Percentiles rank a stretch among this genome's conserved stretches.
phyloP scores from a whole-genome alignment of 2,113 vertebrate genomes.

The Gorsachius goisagi region DNA sequence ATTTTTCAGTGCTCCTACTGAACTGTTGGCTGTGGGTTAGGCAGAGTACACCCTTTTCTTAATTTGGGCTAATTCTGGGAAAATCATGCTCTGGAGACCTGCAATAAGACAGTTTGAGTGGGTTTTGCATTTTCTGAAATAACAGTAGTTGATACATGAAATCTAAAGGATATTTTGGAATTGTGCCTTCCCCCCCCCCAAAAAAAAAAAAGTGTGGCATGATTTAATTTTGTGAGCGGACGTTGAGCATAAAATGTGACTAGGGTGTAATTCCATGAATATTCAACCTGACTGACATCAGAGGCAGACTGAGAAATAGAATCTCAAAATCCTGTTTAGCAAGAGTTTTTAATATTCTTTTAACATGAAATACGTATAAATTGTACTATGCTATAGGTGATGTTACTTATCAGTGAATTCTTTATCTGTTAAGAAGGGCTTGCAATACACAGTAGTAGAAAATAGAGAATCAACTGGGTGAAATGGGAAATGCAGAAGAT shows the following conservation, averaged over 20 bases:
- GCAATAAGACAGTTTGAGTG: neutral
- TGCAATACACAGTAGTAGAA: fast-evolving
- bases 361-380: neutral
- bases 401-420: neutral
- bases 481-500: neutral
- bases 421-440: neutral
- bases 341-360: neutral
- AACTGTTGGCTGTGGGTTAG: neutral
- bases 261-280: neutral
- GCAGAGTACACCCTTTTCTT: neutral
- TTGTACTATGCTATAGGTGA: neutral
- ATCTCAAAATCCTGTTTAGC: neutral
- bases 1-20: neutral
- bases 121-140: neutral
- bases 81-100: neutral
- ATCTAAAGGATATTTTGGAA: neutral
- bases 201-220: neutral
- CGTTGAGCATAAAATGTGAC: neutral
- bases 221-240: neutral
- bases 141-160: neutral
- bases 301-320: neutral
- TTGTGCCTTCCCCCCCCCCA: too few relatives aligned
- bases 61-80: neutral
- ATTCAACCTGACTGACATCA: neutral
- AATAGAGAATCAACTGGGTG: neutral